A percentile compares a stretch with the other conserved stretches of the same genome.
phyloP scores from a whole-genome alignment of 2,888 invertebrate genomes.

The Chelonus formosanus region DNA sequence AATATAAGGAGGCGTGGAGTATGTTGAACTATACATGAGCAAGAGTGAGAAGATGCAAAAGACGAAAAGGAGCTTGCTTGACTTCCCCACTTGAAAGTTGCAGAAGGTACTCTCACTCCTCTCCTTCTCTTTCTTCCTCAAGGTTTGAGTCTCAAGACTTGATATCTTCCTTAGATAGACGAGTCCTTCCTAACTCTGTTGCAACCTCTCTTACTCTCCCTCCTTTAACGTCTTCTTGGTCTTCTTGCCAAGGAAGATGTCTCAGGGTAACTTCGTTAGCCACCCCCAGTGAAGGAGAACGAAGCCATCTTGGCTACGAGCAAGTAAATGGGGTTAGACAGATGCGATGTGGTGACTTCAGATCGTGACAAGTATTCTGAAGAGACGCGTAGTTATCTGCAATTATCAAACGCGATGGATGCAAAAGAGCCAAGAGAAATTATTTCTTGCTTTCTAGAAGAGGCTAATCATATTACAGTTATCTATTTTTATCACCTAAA shows the following conservation, averaged over 20 bases:
- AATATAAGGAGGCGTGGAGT: background rate
- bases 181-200: background rate
- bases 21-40: conserved; percentile 4
- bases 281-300: conserved; percentile 43
- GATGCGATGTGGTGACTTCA: conserved; percentile 50
- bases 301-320: conserved; percentile 61
- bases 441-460: conserved; percentile 10
- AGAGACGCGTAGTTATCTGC: conserved; percentile 56
- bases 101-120: background rate
- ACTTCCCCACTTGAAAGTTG: background rate
- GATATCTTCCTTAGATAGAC: too few species aligned
- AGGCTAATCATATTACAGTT: conserved; percentile 8
- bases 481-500: background rate
- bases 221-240: conserved; percentile 38
- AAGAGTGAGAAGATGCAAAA: conserved; percentile 5
- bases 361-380: conserved; percentile 51
- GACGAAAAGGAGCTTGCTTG: conserved; percentile 1
- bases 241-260: conserved; percentile 54
- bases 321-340: conserved; percentile 52
- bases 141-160: too few species aligned
- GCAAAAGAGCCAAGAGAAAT: conserved; percentile 1
- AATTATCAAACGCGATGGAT: conserved; percentile 50
- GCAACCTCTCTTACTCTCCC: conserved; percentile 26
- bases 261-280: conserved; percentile 61
- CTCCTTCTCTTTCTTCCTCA: too few species aligned